Conservation (phyloP, 35 echinoderm and acorn worm genomes). For the Holothuria glaberrima region DNA sequence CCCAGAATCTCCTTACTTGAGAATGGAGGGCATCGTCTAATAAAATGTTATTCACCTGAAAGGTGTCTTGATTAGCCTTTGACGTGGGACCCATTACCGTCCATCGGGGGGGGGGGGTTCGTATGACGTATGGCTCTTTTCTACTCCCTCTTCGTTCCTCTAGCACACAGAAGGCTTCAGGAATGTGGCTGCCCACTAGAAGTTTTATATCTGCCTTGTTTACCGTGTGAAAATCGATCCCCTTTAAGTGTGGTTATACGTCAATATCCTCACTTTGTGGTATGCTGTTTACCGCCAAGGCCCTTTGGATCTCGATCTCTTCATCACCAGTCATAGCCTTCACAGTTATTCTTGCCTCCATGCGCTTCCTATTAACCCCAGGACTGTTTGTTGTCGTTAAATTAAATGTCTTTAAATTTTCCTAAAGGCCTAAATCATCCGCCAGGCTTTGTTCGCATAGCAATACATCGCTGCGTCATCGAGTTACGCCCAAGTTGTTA, state of each 20-base stretch:
- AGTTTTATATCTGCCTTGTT: slow-evolving; percentile 50
- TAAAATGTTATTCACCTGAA: slow-evolving; percentile 50
- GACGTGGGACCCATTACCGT: slow-evolving; percentile 56
- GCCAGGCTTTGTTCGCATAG: slow-evolving; percentile 61
- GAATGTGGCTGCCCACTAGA: slow-evolving; percentile 48
- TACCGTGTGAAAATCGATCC: slow-evolving; percentile 22
- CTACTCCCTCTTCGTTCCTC: slow-evolving; percentile 56
- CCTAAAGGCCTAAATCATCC: slow-evolving; percentile 28
- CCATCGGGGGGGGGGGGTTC: slow-evolving; percentile 48
- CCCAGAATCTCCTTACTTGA: slow-evolving; percentile 47
- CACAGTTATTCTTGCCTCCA: slow-evolving; percentile 16
- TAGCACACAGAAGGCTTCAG: slow-evolving; percentile 67
- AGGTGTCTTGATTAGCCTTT: not conserved
- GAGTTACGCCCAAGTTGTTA: slow-evolving; percentile 59
- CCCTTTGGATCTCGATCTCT: slow-evolving; percentile 22
- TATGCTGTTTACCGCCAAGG: slow-evolving; percentile 58
- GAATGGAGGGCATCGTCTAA: not conserved
- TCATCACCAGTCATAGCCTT: slow-evolving; percentile 9
- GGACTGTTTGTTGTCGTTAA: slow-evolving; percentile 38
- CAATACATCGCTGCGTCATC: slow-evolving; percentile 64
- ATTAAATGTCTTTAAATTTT: slow-evolving; percentile 18
- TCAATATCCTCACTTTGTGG: slow-evolving; percentile 34
- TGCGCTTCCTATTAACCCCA: slow-evolving; percentile 13
- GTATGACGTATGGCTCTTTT: slow-evolving; percentile 62
- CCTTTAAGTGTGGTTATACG: slow-evolving; percentile 51